Percentiles rank a stretch among this genome's conserved stretches.
phyloP scores from a whole-genome alignment of 2,797 vertebrate genomes.

The Phoxinus dragarum region DNA sequence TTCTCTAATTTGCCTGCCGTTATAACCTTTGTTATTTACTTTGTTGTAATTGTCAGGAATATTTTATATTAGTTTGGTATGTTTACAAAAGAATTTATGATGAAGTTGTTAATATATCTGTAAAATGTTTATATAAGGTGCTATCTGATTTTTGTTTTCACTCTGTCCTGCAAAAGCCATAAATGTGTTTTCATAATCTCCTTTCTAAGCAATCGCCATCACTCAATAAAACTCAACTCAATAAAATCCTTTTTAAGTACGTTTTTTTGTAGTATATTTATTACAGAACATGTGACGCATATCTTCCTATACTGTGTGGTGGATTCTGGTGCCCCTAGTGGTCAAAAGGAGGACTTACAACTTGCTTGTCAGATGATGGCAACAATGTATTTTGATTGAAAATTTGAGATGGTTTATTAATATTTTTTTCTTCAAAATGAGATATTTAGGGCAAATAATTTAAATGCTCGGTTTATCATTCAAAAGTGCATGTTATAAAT shows the following conservation, averaged over 20 bases:
- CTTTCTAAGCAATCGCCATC: constrained; percentile 62
- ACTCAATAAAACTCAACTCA: constrained; percentile 55
- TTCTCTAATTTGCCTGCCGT: constrained; percentile 46
- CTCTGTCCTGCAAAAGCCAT: constrained; percentile 63
- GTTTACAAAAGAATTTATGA: constrained; percentile 66
- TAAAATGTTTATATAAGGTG: constrained; percentile 66
- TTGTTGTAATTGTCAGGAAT: constrained; percentile 59
- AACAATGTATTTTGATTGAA: not conserved
- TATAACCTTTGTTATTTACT: constrained; percentile 55
- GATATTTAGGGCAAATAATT: not conserved
- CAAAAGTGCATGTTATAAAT: not conserved
- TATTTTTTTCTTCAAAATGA: not conserved
- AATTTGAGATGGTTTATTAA: not conserved
- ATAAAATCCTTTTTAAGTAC: constrained; percentile 62
- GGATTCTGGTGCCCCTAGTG: constrained; percentile 15
- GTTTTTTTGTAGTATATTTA: constrained; percentile 5
- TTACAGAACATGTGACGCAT: not conserved
- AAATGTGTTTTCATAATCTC: constrained; percentile 61
- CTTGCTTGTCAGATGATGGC: not conserved
- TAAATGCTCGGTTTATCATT: not conserved
- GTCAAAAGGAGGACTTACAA: not conserved
- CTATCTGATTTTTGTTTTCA: constrained; percentile 60
- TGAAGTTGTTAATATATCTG: constrained; percentile 67
- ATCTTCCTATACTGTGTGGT: not conserved
- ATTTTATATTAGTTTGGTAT: constrained; percentile 65